Evolutionary conservation across 2,797 vertebrate genomes (phyloP).

Genomic region (Phyllotis vaccarum): DNA sequence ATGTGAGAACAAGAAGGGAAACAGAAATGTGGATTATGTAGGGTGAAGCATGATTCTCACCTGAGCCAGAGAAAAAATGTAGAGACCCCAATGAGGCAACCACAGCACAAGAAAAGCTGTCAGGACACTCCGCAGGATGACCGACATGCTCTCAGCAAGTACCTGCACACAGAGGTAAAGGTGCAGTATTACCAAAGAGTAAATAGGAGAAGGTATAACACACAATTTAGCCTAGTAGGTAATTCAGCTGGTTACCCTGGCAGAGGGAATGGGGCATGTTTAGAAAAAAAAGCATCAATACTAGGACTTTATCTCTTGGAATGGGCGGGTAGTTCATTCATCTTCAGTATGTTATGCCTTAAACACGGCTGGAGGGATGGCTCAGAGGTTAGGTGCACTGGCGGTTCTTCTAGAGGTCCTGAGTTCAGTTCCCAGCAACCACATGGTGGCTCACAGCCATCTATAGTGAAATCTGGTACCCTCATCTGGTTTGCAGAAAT

Average conservation of each 20-base stretch:
- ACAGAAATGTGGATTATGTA: constrained; percentile 5
- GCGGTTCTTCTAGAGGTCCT: too few species aligned
- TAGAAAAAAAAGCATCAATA: not conserved
- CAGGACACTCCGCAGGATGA: constrained; percentile 93
- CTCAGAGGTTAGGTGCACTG: too few species aligned
- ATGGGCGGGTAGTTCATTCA: not conserved
- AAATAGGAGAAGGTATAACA: constrained; percentile 13
- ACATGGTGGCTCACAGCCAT: too few species aligned
- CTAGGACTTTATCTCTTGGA: constrained; percentile 36
- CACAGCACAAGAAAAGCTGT: constrained; percentile 92
- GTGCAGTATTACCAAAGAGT: not conserved
- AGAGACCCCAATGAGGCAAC: constrained; percentile 94
- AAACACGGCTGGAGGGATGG: too few species aligned
- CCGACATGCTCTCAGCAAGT: constrained; percentile 94
- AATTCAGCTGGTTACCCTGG: not conserved
- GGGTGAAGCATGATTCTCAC: constrained; percentile 84
- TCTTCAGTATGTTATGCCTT: not conserved
- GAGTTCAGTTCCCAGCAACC: too few species aligned
- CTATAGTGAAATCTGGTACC: too few species aligned
- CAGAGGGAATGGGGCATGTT: not conserved
- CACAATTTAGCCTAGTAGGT: too few species aligned
- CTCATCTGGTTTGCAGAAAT: too few species aligned
- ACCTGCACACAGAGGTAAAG: constrained; percentile 86
- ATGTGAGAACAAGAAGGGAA: not conserved
- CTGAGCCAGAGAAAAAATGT: constrained; percentile 96